A percentile compares a stretch with the other conserved stretches of the same genome.
Conservation (phyloP, 2,113 vertebrate species). For the Syngnathus scovelli region DNA sequence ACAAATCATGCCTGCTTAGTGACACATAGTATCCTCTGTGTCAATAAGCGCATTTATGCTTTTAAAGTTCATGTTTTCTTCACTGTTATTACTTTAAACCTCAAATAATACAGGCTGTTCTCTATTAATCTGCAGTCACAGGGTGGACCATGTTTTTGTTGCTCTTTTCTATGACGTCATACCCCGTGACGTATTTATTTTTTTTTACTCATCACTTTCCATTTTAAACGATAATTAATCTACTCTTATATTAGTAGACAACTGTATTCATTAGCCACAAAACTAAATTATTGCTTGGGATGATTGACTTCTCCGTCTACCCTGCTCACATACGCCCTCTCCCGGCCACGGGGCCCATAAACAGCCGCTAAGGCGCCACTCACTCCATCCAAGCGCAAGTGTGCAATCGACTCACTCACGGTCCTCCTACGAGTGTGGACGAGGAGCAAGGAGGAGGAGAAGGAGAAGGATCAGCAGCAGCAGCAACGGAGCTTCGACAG, state of each 20-base stretch:
- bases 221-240: background rate
- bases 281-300: background rate
- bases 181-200: too few species aligned
- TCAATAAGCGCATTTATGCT: background rate
- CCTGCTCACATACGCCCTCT: conserved; percentile 57
- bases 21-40: background rate
- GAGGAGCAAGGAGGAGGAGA: conserved; percentile 31
- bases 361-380: conserved; percentile 33
- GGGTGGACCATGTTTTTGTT: background rate
- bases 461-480: conserved; percentile 16
- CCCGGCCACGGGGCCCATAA: conserved; percentile 40
- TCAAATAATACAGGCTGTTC: background rate
- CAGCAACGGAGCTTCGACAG: conserved; percentile 21
- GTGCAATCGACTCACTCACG: conserved; percentile 62
- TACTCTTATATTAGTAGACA: background rate
- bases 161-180: too few species aligned
- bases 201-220: too few species aligned
- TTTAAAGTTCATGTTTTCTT: background rate
- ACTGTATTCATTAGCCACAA: background rate
- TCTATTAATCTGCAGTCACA: background rate
- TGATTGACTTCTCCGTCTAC: background rate
- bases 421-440: conserved; percentile 58
- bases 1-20: background rate
- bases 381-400: conserved; percentile 59
- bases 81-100: background rate